Conservation (phyloP, 2,797 vertebrate genomes). For the Thaleichthys pacificus region DNA sequence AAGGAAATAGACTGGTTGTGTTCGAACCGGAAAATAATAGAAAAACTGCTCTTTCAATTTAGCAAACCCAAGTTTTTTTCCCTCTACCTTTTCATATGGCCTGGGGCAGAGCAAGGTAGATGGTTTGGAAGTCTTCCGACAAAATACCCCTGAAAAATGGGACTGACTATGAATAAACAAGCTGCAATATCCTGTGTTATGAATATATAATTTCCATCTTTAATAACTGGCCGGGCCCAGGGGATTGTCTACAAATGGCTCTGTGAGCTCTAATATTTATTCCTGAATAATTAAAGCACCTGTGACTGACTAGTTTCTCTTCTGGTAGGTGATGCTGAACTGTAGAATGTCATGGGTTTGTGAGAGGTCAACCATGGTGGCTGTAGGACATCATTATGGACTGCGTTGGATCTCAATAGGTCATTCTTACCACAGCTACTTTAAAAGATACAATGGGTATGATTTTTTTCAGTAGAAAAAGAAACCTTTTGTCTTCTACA, state of each 20-base stretch:
- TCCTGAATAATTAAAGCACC: conserved; percentile 77
- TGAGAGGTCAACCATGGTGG: background rate
- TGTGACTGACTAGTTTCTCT: conserved; percentile 49
- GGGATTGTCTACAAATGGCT: conserved; percentile 83
- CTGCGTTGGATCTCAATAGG: background rate
- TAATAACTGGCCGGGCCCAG: conserved; percentile 86
- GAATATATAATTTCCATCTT: conserved; percentile 94
- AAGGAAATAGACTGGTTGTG: conserved; percentile 68
- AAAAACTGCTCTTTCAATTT: conserved; percentile 79
- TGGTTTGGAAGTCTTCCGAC: conserved; percentile 84
- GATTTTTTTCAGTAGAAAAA: no score
- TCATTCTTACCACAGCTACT: background rate
- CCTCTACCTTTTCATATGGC: conserved; percentile 59
- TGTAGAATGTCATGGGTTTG: conserved; percentile 42
- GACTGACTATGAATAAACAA: conserved; percentile 94
- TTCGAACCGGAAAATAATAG: conserved; percentile 80
- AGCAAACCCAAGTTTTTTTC: conserved; percentile 68
- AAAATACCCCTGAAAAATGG: conserved; percentile 86
- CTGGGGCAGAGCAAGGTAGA: conserved; percentile 79
- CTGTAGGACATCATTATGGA: background rate
- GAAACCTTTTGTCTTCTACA: no score
- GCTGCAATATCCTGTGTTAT: conserved; percentile 92
- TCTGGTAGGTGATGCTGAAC: conserved; percentile 52
- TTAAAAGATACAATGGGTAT: no score
- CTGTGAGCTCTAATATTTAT: conserved; percentile 82